phyloP scores from a whole-genome alignment of 1,140 invertebrate species.

The Brevipalpus yothersi region DNA sequence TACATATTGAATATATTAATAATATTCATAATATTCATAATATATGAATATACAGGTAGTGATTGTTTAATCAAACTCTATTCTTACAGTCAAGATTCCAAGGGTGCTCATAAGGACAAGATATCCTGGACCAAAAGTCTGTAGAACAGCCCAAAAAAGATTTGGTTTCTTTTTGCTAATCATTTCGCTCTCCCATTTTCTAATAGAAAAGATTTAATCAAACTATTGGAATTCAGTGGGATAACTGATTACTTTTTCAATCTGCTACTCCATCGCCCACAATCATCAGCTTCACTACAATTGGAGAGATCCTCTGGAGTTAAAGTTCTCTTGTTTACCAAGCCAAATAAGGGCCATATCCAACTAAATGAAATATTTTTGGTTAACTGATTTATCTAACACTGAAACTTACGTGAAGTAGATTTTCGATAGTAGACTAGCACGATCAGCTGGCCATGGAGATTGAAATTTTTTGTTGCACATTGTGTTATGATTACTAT shows the following conservation, averaged over 20 bases:
- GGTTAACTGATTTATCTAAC: too few species aligned
- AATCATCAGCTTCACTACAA: not conserved
- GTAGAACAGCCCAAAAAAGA: slow-evolving; percentile 7
- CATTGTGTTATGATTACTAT: too few species aligned
- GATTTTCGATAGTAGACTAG: too few species aligned
- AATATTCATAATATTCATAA: not conserved
- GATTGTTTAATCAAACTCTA: not conserved
- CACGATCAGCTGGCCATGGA: too few species aligned
- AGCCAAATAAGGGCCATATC: not conserved
- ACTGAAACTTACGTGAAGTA: too few species aligned
- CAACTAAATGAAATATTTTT: not conserved
- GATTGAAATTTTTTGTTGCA: too few species aligned
- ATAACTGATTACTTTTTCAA: not conserved
- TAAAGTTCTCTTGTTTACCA: not conserved
- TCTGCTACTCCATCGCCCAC: not conserved
- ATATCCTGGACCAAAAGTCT: slow-evolving; percentile 6
- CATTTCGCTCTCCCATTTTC: slow-evolving; percentile 12
- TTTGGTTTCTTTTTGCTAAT: slow-evolving; percentile 8
- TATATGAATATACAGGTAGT: not conserved
- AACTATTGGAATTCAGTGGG: too few species aligned
- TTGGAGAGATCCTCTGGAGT: not conserved
- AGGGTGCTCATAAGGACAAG: not conserved
- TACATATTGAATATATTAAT: not conserved
- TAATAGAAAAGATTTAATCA: not conserved
- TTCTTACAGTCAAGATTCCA: not conserved